Base-by-base conservation (phyloP, 2,888 invertebrate species). In the Rhagonycha lutea region DNA sequence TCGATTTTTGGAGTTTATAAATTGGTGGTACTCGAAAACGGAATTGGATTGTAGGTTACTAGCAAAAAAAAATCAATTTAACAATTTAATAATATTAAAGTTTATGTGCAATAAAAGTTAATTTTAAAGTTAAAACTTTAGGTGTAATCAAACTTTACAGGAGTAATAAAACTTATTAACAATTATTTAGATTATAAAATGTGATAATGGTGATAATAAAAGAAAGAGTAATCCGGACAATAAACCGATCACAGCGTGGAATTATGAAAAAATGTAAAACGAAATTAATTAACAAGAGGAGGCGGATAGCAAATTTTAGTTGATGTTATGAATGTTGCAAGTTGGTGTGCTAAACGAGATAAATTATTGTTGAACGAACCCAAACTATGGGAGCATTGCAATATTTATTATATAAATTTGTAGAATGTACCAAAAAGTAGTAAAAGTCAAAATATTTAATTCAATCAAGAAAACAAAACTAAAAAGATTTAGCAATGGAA, bases 381-480 rank as follows among this genome's bases (percentile, higher is more conserved):
- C 4, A n/a, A 47, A n/a, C 7, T 47, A 47, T 47, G 47, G 32
- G 47, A 47, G 7, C 47, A n/a, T 47, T 47, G 47, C 47, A 47
- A 47, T 47, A 47, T 47, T 47, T 47, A 47, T 47, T n/a, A n/a
- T n/a, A 47, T 47, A 47, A 47, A 47, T 47, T 47, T 47, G 47
- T 47, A 47, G 47, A 47, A 47, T n/a, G 12, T 47, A 47, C 11
- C 2, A 47, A 47, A 47, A 47, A 47, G 47, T 47, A 47, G 47
- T 47, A 47, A 47, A 47, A 47, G 47, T 47, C 47, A 47, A 47
- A 68, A 18, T 18, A 68, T 14, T 14, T 47, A 72, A 67, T 72
- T 26, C 63, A 61, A 67, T 72, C 18, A 68, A 26, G 65, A 72
- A 67, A 72, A 60, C 14, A 63, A 72, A 72, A 72, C 67, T 26